A percentile compares a stretch with the other conserved stretches of the same genome.
Conservation (phyloP, 1,140 invertebrate species). For the Drosophila virilis region DNA sequence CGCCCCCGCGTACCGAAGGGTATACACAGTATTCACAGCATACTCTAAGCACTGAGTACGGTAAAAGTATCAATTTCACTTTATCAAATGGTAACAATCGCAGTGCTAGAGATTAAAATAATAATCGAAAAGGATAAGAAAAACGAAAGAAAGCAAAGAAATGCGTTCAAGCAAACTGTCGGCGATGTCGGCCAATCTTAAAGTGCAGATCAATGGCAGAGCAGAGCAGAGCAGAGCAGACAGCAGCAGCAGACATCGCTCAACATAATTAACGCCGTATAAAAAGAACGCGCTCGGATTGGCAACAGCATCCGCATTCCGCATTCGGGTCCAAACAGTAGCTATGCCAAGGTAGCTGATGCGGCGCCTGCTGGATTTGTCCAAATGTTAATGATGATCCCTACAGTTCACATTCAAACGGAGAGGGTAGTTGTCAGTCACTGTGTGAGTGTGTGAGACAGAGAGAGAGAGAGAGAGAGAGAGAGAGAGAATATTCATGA, state of each 20-base stretch:
- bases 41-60: conserved; percentile 2
- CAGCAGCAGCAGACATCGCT: conserved; percentile 33
- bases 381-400: conserved; percentile 77
- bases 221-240: conserved; percentile 17
- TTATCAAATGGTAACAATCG: conserved; percentile 70
- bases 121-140: conserved; percentile 60
- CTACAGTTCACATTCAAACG: not conserved
- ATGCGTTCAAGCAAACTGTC: conserved; percentile 57
- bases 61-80: conserved; percentile 73
- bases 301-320: conserved; percentile 26
- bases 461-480: too few species aligned
- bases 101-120: conserved; percentile 61
- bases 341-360: conserved; percentile 16
- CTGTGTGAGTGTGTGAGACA: not conserved
- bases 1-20: not conserved
- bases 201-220: conserved; percentile 57
- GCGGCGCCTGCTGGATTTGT: conserved; percentile 70
- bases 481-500: too few species aligned
- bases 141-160: conserved; percentile 27
- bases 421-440: conserved; percentile 9
- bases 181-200: conserved; percentile 53
- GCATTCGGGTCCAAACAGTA: conserved; percentile 27
- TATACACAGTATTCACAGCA: not conserved
- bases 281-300: conserved; percentile 48
- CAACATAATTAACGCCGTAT: conserved; percentile 72